phyloP scores from a whole-genome alignment of 1,140 invertebrate genomes.

The Zeugodacus cucurbitae region DNA sequence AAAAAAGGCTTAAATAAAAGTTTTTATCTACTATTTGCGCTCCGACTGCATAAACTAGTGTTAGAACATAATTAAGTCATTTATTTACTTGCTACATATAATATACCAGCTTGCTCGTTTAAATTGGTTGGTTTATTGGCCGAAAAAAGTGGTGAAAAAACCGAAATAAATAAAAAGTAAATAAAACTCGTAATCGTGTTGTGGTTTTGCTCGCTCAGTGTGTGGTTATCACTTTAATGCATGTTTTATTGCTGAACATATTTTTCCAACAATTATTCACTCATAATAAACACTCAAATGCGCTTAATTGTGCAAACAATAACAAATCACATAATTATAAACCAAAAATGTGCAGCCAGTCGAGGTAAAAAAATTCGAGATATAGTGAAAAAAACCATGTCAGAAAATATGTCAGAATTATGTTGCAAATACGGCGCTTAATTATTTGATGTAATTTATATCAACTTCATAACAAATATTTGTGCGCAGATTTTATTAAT shows the following conservation, averaged over 20 bases:
- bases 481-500: not conserved
- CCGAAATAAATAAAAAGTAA: not conserved
- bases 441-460: slow-evolving; percentile 19
- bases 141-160: not conserved
- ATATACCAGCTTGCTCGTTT: not conserved
- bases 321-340: not conserved
- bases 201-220: not conserved
- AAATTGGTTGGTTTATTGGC: not conserved
- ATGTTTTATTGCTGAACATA: not conserved
- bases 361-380: not conserved
- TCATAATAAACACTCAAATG: not conserved
- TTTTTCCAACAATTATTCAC: not conserved
- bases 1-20: no score
- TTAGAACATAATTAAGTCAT: not conserved
- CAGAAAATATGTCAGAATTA: not conserved
- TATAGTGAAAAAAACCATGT: not conserved
- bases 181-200: not conserved
- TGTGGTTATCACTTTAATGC: not conserved
- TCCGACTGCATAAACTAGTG: not conserved
- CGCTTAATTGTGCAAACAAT: not conserved
- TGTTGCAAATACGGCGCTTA: not conserved
- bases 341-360: not conserved
- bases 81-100: not conserved
- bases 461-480: not conserved
- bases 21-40: no score